phyloP scores from a whole-genome alignment of 2,113 vertebrate species.

The Nycticorax nycticorax region DNA sequence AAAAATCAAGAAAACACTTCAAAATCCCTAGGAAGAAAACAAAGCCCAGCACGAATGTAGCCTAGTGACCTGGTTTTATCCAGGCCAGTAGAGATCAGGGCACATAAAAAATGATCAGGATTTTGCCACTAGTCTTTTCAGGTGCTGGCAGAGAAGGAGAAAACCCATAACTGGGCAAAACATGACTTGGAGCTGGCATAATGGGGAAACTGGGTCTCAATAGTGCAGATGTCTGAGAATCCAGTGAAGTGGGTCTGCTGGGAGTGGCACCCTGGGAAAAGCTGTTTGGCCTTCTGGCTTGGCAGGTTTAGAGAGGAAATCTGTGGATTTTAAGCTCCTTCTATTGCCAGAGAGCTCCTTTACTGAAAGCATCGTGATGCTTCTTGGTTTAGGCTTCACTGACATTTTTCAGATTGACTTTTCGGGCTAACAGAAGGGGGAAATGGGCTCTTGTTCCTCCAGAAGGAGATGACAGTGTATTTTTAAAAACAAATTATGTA shows the following conservation, averaged over 20 bases:
- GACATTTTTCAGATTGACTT: background rate
- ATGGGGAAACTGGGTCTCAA: background rate
- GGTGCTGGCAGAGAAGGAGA: background rate
- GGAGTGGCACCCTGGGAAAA: background rate
- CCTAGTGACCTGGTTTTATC: background rate
- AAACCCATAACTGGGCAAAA: background rate
- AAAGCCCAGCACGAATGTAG: background rate
- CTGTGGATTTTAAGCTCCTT: background rate
- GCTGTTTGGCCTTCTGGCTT: background rate
- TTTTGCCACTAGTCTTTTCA: background rate
- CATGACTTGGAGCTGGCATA: background rate
- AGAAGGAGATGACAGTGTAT: background rate
- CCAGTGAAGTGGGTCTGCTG: background rate
- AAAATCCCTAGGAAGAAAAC: background rate
- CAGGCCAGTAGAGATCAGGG: background rate
- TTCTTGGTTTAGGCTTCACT: background rate
- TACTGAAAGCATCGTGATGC: background rate
- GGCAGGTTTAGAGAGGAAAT: background rate
- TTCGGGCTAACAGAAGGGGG: conserved; percentile 15
- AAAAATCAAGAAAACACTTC: background rate
- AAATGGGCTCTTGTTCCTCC: background rate
- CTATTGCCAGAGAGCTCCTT: background rate
- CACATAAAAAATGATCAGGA: background rate
- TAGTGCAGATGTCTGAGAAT: background rate
- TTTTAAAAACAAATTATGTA: conserved; percentile 25